Evolutionary conservation across 2,797 vertebrate species (phyloP), one percentile per base, ranked within the genome.

Genomic region (Helarctos malayanus): DNA sequence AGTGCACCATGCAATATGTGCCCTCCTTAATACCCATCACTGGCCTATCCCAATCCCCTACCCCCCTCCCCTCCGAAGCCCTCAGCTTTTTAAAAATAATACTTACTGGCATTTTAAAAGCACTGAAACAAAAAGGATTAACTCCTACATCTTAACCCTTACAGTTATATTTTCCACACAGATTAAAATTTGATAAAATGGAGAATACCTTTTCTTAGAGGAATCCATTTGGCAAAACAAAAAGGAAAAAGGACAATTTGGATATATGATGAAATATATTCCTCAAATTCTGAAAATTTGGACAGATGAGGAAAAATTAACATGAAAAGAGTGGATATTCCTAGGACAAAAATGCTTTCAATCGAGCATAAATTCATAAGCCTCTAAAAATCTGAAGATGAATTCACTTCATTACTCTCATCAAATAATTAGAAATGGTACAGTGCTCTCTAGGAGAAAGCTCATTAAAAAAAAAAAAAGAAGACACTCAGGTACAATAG

Each of bases 381-480:
- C 59, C 71, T 96, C 61, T 96, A 90, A 97, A 97, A 97, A 69
- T 79, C 41, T 97, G 84, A 95, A 97, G 80, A 87, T 69, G 38
- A 96, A 85, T 96, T 96, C 85, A 95, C 79, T 97, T 97, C 91
- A 95, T 93, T 94, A 87, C 86, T 81, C 65, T 78, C 94, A 96
- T 95, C 93, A 96, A 91, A 83, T 95, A 96, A 97, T 98, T 97
- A 94, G 71, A 96, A 89, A 97, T 80, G 65, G 79, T 93, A 78
- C 91, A 85, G 25, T 92, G 83, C n/a, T 97, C 83, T 95, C 84
- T 85, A 92, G 35, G 18, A 93, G 18, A 87, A 3, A 89, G 32
- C 76, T 54, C 49, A 54, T 54, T 52, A 3, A 52, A 76, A 78
- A 78, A 52, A 89, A 75, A 52, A 52, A 90, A 88, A 79, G 29